Evolutionary conservation across 2,113 vertebrate species (phyloP).

Genomic region (Stegostoma tigrinum): DNA sequence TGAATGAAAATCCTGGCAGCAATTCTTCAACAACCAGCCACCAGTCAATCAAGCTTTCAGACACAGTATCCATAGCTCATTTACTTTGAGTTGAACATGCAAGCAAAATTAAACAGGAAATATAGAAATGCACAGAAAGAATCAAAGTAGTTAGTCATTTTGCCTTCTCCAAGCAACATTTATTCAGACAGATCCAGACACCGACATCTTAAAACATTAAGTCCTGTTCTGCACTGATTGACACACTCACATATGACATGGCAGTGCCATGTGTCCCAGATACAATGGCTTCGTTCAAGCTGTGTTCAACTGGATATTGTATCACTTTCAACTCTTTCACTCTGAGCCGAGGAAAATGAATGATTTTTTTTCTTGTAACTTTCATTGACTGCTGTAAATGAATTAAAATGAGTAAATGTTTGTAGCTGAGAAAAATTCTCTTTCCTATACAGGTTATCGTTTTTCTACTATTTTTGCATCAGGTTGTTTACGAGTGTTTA

Average conservation of each 20-base stretch:
- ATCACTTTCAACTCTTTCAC: neutral
- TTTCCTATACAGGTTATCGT: neutral
- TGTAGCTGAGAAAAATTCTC: neutral
- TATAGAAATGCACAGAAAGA: neutral
- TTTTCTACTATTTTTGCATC: neutral
- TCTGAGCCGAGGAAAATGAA: constrained; percentile 14
- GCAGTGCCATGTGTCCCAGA: neutral
- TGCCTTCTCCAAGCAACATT: neutral
- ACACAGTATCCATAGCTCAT: neutral
- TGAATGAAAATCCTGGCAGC: neutral
- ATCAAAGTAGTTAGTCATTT: neutral
- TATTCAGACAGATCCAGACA: neutral
- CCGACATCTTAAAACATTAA: neutral
- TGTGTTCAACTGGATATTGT: neutral
- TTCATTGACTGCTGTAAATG: neutral
- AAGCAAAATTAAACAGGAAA: neutral
- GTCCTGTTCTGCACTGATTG: neutral
- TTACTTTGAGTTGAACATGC: neutral
- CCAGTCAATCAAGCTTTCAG: neutral
- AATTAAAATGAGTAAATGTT: neutral
- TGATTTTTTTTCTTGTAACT: neutral
- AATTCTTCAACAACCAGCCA: neutral
- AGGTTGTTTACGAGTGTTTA: neutral
- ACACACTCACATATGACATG: neutral
- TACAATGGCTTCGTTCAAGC: neutral